Conservation (phyloP, 2,797 vertebrate genomes). For the Trichosurus vulpecula region DNA sequence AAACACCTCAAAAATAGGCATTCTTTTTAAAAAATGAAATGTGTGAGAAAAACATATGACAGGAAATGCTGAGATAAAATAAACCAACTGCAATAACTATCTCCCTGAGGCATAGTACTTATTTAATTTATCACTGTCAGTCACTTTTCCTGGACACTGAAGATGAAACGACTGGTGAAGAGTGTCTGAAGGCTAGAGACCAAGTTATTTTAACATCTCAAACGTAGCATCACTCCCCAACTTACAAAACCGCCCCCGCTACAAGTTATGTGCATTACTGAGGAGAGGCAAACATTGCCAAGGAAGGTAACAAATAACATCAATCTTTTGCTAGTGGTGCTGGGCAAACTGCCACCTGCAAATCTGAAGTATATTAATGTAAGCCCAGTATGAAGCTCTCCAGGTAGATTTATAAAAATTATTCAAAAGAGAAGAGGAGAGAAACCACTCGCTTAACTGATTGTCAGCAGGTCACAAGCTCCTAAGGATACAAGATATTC, state of each 20-base stretch:
- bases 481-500: neutral
- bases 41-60: neutral
- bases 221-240: neutral
- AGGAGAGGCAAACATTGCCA: neutral
- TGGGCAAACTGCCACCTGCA: neutral
- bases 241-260: neutral
- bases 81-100: neutral
- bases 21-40: slow-evolving; percentile 10
- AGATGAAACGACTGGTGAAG: slow-evolving; percentile 7
- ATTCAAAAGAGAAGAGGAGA: neutral
- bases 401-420: neutral
- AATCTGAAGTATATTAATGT: neutral
- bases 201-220: neutral
- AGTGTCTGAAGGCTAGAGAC: neutral
- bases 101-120: neutral
- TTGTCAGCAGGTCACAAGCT: neutral
- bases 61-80: slow-evolving; percentile 34
- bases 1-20: slow-evolving; percentile 18
- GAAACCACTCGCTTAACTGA: neutral
- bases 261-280: neutral
- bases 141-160: neutral
- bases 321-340: neutral
- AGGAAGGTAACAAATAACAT: neutral
- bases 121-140: neutral
- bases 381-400: neutral